phyloP scores from a whole-genome alignment of 2,797 vertebrate species.

The Forpus xanthops region DNA sequence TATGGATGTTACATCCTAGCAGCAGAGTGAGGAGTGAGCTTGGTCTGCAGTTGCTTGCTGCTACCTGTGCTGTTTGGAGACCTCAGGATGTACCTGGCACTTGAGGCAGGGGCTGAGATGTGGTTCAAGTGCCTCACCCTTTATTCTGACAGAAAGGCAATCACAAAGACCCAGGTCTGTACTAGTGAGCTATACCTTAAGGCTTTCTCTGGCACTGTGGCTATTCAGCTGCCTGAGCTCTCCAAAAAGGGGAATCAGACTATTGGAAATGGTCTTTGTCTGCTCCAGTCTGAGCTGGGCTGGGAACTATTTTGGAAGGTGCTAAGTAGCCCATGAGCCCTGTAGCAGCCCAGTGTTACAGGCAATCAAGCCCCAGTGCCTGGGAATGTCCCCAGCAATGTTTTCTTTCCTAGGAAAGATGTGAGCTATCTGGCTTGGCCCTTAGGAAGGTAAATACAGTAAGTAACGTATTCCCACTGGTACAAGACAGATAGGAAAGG shows the following conservation, averaged over 20 bases:
- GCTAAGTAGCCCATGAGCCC: neutral
- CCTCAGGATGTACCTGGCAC: neutral
- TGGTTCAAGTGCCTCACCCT: neutral
- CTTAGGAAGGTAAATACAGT: neutral
- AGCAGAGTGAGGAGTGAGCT: neutral
- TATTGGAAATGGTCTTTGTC: neutral
- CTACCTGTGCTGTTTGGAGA: neutral
- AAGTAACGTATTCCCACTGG: neutral
- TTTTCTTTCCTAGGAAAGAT: neutral
- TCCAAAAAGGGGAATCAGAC: neutral
- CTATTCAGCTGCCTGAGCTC: neutral
- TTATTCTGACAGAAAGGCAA: neutral
- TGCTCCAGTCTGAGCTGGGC: neutral
- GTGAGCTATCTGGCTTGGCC: neutral
- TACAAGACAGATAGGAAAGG: neutral
- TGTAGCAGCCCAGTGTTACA: neutral
- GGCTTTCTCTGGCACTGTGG: neutral
- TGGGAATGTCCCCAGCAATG: neutral
- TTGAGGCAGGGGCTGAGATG: neutral
- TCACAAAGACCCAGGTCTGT: neutral
- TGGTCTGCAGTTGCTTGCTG: neutral
- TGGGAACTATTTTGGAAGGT: neutral
- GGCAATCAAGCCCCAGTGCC: neutral
- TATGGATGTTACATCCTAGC: fast-evolving
- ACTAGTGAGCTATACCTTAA: neutral